Conservation (phyloP, 92 coral and sea anemone genomes). For the Actinostola sp. region DNA sequence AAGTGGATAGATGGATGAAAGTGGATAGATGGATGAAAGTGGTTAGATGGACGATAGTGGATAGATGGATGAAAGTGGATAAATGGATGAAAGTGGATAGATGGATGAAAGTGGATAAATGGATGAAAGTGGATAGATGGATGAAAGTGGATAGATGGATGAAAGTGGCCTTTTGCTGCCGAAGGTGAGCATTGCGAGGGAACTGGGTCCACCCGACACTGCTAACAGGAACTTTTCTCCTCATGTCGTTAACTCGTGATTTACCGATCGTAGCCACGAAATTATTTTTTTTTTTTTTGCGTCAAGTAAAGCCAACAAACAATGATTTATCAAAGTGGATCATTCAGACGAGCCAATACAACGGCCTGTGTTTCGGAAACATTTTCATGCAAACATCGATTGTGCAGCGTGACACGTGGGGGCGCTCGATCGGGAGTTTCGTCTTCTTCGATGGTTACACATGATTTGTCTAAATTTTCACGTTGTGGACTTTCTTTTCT, state of each 20-base stretch:
- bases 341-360: constrained; percentile 81
- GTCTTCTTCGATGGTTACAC: constrained; percentile 77
- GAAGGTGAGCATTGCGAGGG: constrained; percentile 87
- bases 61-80: no score
- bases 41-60: no score
- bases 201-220: constrained; percentile 83
- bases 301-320: constrained; percentile 86
- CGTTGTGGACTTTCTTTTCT: background rate
- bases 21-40: no score
- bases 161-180: constrained; percentile 74
- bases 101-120: no score
- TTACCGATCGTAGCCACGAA: constrained; percentile 99
- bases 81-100: no score
- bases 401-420: constrained; percentile 16
- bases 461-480: constrained; percentile 18
- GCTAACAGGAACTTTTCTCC: constrained; percentile 80
- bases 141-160: no score
- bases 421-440: constrained; percentile 33
- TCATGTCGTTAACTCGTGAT: constrained; percentile 80
- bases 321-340: constrained; percentile 84
- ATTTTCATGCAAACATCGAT: constrained; percentile 89
- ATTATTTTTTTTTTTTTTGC: no score
- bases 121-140: no score
- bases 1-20: no score
- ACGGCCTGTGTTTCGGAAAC: constrained; percentile 56